Percentiles rank a stretch among this genome's conserved stretches.
phyloP scores from a whole-genome alignment of 2,888 invertebrate species.

The Epistrophe grossulariae region DNA sequence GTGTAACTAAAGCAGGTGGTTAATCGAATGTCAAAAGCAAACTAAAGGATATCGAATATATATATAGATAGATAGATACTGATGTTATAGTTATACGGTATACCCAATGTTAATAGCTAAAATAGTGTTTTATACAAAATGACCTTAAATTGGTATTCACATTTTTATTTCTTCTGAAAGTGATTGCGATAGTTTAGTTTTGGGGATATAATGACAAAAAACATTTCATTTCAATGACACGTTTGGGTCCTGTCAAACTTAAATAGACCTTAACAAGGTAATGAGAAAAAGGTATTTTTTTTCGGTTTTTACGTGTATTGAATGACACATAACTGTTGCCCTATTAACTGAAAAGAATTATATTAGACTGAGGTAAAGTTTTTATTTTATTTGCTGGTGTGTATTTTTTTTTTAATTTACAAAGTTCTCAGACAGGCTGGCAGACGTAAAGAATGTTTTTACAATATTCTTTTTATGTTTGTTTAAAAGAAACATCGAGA shows the following conservation, averaged over 20 bases:
- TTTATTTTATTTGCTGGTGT: background rate
- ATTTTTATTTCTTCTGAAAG: slow-evolving; percentile 3
- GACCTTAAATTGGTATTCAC: slow-evolving; percentile 19
- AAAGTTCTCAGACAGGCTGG: background rate
- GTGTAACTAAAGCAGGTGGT: slow-evolving; percentile 22
- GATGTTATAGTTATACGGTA: background rate
- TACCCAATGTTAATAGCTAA: slow-evolving; percentile 29
- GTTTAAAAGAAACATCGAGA: background rate
- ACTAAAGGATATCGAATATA: slow-evolving; percentile 6
- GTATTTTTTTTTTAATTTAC: background rate
- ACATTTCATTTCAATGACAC: slow-evolving; percentile 40
- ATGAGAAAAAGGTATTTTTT: background rate
- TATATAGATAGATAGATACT: too few relatives aligned
- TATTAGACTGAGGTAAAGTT: background rate
- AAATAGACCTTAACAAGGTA: slow-evolving; percentile 16
- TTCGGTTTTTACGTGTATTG: slow-evolving; percentile 6
- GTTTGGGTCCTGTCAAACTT: slow-evolving; percentile 29
- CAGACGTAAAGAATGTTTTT: background rate
- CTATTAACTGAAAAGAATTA: background rate
- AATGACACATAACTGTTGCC: background rate
- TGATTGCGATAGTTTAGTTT: slow-evolving; percentile 18
- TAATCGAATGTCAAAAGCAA: slow-evolving; percentile 45
- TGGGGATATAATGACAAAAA: slow-evolving; percentile 32
- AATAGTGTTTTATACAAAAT: slow-evolving; percentile 17
- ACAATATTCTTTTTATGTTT: background rate